phyloP scores from a whole-genome alignment of 2,113 vertebrate genomes.

The Apaloderma vittatum region DNA sequence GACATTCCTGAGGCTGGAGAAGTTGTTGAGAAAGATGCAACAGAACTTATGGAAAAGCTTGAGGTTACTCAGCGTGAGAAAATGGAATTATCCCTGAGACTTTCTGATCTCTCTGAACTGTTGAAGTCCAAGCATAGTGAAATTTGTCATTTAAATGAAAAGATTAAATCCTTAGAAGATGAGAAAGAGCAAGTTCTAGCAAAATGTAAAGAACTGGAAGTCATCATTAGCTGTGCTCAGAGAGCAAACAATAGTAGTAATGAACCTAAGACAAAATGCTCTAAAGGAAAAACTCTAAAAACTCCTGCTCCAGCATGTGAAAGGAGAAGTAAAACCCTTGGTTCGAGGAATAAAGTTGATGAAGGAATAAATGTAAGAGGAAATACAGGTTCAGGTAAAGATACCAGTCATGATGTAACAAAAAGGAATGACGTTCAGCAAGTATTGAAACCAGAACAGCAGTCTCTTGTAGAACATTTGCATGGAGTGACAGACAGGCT shows the following conservation, averaged over 20 bases:
- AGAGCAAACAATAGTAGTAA: background rate
- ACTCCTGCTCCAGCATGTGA: background rate
- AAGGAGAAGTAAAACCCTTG: background rate
- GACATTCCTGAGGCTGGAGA: slow-evolving; percentile 65
- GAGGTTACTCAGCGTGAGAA: slow-evolving; percentile 86
- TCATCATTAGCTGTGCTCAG: slow-evolving; percentile 40
- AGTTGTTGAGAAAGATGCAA: slow-evolving; percentile 86
- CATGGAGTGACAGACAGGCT: slow-evolving; percentile 56
- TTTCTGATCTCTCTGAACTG: slow-evolving; percentile 84
- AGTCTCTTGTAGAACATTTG: slow-evolving; percentile 30
- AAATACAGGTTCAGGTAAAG: slow-evolving; percentile 67
- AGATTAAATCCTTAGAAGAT: slow-evolving; percentile 78
- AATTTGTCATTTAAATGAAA: slow-evolving; percentile 80
- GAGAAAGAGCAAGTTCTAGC: slow-evolving; percentile 77
- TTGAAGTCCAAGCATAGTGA: slow-evolving; percentile 80
- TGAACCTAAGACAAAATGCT: slow-evolving; percentile 1
- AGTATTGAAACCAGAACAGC: slow-evolving; percentile 57
- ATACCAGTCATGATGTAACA: slow-evolving; percentile 39
- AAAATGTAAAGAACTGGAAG: slow-evolving; percentile 77
- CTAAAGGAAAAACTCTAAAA: slow-evolving; percentile 19
- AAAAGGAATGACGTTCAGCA: slow-evolving; percentile 70
- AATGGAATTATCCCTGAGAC: slow-evolving; percentile 79
- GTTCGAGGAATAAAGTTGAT: slow-evolving; percentile 59
- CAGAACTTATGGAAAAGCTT: slow-evolving; percentile 94
- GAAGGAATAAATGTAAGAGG: slow-evolving; percentile 68